Evolutionary conservation across 2,888 invertebrate genomes (phyloP).

Genomic region (Agrypnus murinus): DNA sequence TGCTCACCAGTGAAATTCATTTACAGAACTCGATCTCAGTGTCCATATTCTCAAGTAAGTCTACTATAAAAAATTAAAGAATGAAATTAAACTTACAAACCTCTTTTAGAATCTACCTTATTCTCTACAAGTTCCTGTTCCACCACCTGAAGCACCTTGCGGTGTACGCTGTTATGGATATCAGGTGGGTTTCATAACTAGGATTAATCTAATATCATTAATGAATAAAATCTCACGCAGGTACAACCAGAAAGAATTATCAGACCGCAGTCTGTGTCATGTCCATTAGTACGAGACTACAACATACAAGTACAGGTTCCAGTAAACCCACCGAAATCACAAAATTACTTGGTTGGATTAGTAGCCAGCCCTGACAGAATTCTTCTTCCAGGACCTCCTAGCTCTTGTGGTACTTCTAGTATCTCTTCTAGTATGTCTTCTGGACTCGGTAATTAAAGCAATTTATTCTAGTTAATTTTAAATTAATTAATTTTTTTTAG

Average conservation of each 20-base stretch:
- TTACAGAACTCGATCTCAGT: constrained; percentile 58
- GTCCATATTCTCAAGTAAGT: constrained; percentile 52
- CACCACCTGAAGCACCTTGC: constrained; percentile 4
- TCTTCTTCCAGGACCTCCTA: constrained; percentile 56
- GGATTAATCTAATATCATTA: neutral
- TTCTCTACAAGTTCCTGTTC: constrained; percentile 50
- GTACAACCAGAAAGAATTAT: constrained; percentile 11
- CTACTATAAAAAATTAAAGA: neutral
- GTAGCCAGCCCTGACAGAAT: constrained; percentile 64
- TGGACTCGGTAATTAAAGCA: no score
- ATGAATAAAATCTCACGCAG: neutral
- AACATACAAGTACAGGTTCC: constrained; percentile 60
- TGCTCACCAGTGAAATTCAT: constrained; percentile 63
- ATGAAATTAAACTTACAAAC: neutral
- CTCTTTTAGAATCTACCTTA: constrained; percentile 50
- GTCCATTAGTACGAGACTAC: constrained; percentile 40
- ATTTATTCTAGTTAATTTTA: no score
- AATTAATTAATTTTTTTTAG: no score
- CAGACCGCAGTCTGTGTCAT: constrained; percentile 48
- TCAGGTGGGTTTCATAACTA: constrained; percentile 34
- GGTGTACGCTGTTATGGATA: constrained; percentile 44
- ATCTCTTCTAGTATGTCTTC: no score
- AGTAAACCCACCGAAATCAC: neutral
- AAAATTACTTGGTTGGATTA: constrained; percentile 55
- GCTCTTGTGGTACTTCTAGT: neutral